Evolutionary conservation across 2,113 vertebrate genomes (phyloP).

Genomic region (Xiphias gladius): DNA sequence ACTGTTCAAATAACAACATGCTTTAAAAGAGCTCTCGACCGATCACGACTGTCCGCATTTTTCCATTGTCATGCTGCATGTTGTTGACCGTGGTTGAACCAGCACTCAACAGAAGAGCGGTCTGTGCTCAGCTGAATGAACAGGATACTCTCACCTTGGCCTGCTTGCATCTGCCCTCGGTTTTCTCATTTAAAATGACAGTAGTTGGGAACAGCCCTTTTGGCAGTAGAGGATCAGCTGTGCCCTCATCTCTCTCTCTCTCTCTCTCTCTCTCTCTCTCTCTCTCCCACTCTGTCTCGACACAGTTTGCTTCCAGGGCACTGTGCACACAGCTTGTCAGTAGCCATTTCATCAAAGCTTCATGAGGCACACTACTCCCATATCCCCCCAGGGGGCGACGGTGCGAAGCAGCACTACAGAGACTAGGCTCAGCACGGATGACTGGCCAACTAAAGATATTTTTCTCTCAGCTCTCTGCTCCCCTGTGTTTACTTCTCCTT

Average conservation of each 20-base stretch:
- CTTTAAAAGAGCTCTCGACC: constrained; percentile 41
- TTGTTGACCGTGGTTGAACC: constrained; percentile 51
- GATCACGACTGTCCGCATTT: constrained; percentile 45
- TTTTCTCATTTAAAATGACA: constrained; percentile 56
- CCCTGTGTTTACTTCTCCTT: constrained; percentile 9
- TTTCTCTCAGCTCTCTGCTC: constrained; percentile 9
- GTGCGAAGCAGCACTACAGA: constrained; percentile 48
- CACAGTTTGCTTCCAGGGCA: constrained; percentile 61
- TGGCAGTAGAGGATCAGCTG: constrained; percentile 47
- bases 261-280: constrained; percentile 31
- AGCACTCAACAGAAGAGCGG: constrained; percentile 37
- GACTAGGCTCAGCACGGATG: constrained; percentile 34
- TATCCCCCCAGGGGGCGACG: constrained; percentile 57
- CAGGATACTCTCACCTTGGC: constrained; percentile 67
- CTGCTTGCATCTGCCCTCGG: constrained; percentile 47
- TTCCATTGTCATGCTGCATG: constrained; percentile 33
- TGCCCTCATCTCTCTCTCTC: constrained; percentile 32
- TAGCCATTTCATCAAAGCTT: constrained; percentile 68
- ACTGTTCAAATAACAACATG: constrained; percentile 13
- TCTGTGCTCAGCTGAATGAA: constrained; percentile 41
- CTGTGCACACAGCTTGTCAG: constrained; percentile 72
- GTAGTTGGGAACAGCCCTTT: constrained; percentile 51
- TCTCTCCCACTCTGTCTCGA: constrained; percentile 34
- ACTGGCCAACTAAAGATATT: constrained; percentile 49
- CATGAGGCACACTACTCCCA: constrained; percentile 54